Base-by-base conservation (phyloP, 2,888 invertebrate genomes). In the Andrena trimmerana region DNA sequence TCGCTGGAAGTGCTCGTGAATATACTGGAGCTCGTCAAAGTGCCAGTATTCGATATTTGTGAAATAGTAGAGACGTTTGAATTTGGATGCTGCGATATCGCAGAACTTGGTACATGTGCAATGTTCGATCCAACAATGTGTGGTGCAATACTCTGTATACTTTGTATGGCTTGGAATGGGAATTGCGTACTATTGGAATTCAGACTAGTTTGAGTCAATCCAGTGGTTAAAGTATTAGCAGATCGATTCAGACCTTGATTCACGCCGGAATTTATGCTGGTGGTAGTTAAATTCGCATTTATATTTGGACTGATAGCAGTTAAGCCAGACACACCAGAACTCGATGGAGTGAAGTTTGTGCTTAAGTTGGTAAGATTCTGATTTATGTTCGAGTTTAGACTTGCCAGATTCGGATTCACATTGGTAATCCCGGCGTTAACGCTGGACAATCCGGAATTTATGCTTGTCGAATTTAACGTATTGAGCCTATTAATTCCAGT, bases 141-240 rank as follows among this genome's bases (percentile, higher is more conserved):
- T 5, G 94, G 94, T 54, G 93, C 93, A 50, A 94, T 90, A 82
- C 91, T 94, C 82, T 94, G 94, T 81, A 94, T 93, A 79, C 92
- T 94, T 73, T 94, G 94, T 85, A 94, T 93, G 10, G 93, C 90
- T 91, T 93, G 93, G 86, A 93, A 93, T 79, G 93, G 93, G 90
- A 93, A 93, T 81, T 91, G 93, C 57, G 92, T 88, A 86, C 88
- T 92, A 48, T 91, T 92, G 70, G 91, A 92, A 82, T 90, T 92
- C 68, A 92, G 88, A 82, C 90, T 92, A 71, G 89, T 88, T 52
- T 90, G 86, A 54, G 92, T 90, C 31, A 92, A 79, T 75, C 92
- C 90, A 59, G 90, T 91, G 33, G 92, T 88, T n/a, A 93, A 83
- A 50, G 92, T 92, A 85, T 92, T 94, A 13, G 92, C 66, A 29